phyloP scores from a whole-genome alignment of 2,113 vertebrate genomes.

The Microcebus jonahi region DNA sequence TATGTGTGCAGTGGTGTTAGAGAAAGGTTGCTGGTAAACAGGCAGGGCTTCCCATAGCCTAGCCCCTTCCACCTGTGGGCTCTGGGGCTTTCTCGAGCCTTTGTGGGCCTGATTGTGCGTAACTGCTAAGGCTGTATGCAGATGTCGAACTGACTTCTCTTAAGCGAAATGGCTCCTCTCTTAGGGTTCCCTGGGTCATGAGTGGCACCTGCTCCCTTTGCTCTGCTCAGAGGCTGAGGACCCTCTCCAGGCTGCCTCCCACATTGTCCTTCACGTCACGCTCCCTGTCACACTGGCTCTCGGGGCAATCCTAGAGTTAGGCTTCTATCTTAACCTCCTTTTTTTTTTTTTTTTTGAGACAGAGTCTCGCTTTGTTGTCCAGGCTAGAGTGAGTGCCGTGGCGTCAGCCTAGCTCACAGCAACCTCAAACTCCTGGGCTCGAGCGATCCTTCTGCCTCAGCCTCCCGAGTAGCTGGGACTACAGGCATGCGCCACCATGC shows the following conservation, averaged over 20 bases:
- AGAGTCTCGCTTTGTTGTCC: too few relatives aligned
- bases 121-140: background rate
- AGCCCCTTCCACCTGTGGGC: background rate
- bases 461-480: too few relatives aligned
- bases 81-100: background rate
- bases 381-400: too few relatives aligned
- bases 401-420: too few relatives aligned
- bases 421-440: too few relatives aligned
- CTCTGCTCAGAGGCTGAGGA: background rate
- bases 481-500: too few relatives aligned
- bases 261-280: background rate
- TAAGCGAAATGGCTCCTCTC: rapidly evolving
- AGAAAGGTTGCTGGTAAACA: background rate
- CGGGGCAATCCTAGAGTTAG: background rate
- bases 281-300: background rate
- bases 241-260: background rate
- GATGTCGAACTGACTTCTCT: background rate
- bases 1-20: background rate
- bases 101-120: background rate
- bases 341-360: background rate
- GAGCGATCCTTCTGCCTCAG: too few relatives aligned
- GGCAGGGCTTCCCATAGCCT: background rate
- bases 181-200: too few relatives aligned
- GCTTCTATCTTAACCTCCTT: background rate
- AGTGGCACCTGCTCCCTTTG: background rate